Base-by-base conservation (phyloP, 2,113 vertebrate species). In the Cephalophus harveyi region DNA sequence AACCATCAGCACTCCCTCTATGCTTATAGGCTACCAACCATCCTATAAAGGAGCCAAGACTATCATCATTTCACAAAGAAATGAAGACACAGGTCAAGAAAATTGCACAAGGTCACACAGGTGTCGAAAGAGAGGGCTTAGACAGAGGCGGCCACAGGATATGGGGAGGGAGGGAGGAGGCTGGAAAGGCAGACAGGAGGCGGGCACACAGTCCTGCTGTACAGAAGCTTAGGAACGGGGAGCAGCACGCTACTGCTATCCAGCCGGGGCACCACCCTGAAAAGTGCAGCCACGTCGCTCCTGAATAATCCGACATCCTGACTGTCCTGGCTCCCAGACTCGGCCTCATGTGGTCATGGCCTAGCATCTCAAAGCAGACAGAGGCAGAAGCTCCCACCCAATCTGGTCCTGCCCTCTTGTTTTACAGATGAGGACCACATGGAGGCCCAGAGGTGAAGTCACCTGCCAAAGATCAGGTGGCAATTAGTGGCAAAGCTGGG, bases 151-250 rank as follows among this genome's bases (percentile, higher is more conserved):
- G 76, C 50, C 14, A n/a, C 27, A 27, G 33, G 83, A 3, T 4
- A 0, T 12, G n/a, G 87, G 5, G 2, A 28, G 6, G 43, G 14
- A 5, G 50, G 81, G 81, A 33, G 40, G 9, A 52, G 74, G 33
- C 33, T 23, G 28, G 57, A n/a, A 92, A 50, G n/a, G 36, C 54
- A 43, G 23, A 33, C 1, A 1, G 4, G 2, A 48, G 14, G 46
- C 21, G 3, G 57, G 15, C 30, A 78, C 0, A 0, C 4, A 23
- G 23, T n/a, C 19, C 21, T 23, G 43, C 3, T 1, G 52, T 3
- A 6, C 2, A n/a, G 17, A 76, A 28, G 57, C 40, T 60, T 12
- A 62, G 62, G 11, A 62, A 48, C 2, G 1, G 25, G 48, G 0
- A 11, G n/a, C 67, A 19, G 13, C 0, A 7, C 9, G 30, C 17